phyloP scores from a whole-genome alignment of 2,113 vertebrate genomes.

The Phainopepla nitens region DNA sequence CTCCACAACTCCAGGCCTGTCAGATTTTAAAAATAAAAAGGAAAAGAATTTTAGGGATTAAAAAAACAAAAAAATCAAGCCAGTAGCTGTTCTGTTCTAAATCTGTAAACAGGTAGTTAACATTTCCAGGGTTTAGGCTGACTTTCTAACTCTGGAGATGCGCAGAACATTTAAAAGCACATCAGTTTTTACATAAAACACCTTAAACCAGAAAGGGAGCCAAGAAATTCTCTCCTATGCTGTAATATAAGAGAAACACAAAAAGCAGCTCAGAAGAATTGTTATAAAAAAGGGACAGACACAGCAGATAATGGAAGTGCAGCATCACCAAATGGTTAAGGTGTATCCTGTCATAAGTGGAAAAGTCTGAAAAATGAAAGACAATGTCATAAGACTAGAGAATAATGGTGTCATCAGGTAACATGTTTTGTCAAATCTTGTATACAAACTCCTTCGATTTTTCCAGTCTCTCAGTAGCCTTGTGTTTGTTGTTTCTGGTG shows the following conservation, averaged over 20 bases:
- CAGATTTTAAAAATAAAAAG: not conserved
- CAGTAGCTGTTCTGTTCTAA: not conserved
- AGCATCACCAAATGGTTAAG: not conserved
- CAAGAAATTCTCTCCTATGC: not conserved
- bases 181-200: not conserved
- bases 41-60: not conserved
- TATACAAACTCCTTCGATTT: not conserved
- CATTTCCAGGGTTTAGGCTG: not conserved
- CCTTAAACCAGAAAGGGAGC: not conserved
- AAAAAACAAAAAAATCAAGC: not conserved
- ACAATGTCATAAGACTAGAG: not conserved
- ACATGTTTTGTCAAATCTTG: not conserved
- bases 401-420: not conserved
- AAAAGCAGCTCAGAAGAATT: not conserved
- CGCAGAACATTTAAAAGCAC: not conserved
- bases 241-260: not conserved
- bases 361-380: not conserved
- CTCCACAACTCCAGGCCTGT: not conserved
- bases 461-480: not conserved
- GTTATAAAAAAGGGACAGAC: not conserved
- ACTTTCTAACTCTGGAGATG: not conserved
- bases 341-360: not conserved
- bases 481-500: not conserved
- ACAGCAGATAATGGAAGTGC: not conserved
- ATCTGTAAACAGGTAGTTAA: not conserved